A percentile compares a stretch with the other conserved stretches of the same genome.
Conservation (phyloP, 2,888 invertebrate species). For the Dicycla oo region DNA sequence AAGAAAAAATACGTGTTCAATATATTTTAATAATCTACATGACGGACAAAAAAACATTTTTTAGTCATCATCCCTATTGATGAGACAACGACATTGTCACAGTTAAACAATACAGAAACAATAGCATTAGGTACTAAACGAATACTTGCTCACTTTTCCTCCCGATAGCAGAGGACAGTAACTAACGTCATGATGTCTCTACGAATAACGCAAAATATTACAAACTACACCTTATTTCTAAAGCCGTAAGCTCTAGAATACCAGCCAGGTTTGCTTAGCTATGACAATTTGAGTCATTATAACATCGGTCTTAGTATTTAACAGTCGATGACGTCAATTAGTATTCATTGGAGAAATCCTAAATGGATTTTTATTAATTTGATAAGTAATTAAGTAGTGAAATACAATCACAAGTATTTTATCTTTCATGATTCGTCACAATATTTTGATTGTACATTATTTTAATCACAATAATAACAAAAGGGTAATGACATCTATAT, state of each 20-base stretch:
- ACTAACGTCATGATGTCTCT: conserved; percentile 24
- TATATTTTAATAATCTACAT: too few species aligned
- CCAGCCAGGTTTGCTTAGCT: neutral
- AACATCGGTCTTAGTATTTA: conserved; percentile 9
- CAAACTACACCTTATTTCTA: conserved; percentile 10
- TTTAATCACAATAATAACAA: conserved; percentile 16
- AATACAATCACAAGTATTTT: conserved; percentile 26
- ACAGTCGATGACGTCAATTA: conserved; percentile 48
- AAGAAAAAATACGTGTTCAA: too few species aligned
- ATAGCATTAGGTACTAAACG: conserved; percentile 20
- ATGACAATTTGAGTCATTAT: conserved; percentile 22
- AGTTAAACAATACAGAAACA: conserved; percentile 26
- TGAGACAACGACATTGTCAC: conserved; percentile 15
- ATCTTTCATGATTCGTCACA: conserved; percentile 16
- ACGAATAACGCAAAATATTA: neutral
- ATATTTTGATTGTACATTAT: conserved; percentile 4
- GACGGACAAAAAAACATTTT: too few species aligned
- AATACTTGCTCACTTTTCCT: conserved; percentile 52
- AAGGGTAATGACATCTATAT: conserved; percentile 21
- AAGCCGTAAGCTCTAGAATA: neutral
- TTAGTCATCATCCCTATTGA: too few species aligned
- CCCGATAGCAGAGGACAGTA: conserved; percentile 21
- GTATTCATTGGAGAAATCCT: conserved; percentile 24
- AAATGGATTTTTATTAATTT: conserved; percentile 27
- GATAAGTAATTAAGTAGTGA: conserved; percentile 28